Conservation (phyloP, 2,113 vertebrate genomes). For the Vombatus ursinus region DNA sequence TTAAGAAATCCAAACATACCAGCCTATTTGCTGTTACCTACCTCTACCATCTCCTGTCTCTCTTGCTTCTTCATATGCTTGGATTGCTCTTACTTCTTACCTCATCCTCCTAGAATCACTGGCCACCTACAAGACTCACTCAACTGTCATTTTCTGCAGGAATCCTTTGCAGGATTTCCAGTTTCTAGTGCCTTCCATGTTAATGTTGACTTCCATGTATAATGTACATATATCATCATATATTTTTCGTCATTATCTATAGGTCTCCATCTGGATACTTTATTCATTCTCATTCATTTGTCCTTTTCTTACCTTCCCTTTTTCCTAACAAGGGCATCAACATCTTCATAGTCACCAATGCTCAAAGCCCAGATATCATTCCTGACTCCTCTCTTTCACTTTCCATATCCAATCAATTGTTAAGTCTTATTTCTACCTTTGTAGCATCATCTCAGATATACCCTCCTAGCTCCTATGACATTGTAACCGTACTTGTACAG, state of each 20-base stretch:
- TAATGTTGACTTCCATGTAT: not conserved
- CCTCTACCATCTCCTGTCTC: not conserved
- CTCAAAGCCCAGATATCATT: not conserved
- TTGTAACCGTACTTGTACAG: too few relatives aligned
- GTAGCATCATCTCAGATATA: too few relatives aligned
- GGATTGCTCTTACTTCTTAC: not conserved
- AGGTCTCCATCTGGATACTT: not conserved
- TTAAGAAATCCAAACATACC: not conserved
- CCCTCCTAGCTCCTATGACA: too few relatives aligned
- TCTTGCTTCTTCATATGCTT: not conserved
- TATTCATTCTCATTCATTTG: not conserved
- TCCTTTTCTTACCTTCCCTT: not conserved
- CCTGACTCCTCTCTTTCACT: not conserved
- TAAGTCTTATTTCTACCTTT: too few relatives aligned
- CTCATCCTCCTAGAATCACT: not conserved
- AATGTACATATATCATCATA: not conserved
- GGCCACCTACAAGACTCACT: not conserved
- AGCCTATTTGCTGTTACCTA: not conserved
- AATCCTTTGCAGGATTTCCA: not conserved
- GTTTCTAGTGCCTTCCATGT: not conserved
- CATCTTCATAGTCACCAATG: not conserved
- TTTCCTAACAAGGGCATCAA: not conserved
- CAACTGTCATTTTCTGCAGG: not conserved
- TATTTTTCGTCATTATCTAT: not conserved
- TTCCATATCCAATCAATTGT: not conserved